Evolutionary conservation across 2,797 vertebrate genomes (phyloP), one percentile per base, ranked within the genome.

Genomic region (Moxostoma hubbsi): DNA sequence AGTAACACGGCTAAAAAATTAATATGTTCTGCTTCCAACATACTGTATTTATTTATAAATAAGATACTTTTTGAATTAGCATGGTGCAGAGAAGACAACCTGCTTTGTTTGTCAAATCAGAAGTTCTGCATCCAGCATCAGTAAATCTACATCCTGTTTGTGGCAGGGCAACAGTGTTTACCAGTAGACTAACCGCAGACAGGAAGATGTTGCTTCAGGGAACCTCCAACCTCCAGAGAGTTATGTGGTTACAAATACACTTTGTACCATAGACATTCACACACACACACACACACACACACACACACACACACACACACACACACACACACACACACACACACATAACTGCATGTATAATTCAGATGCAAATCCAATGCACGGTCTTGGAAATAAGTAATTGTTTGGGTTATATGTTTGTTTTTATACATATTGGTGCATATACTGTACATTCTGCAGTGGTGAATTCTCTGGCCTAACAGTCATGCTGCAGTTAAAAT

Each of bases 101-200:
- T 64, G 13, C 13, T 62, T 69, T 7, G 5, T 24, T 54, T 51
- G 57, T 18, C 58, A 18, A 43, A 55, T 57, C 36, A 66, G 51
- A 47, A 12, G 59, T 66, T 80, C 36, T 53, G 18, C 36, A 58
- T 75, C 46, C 49, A 71, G 45, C 46, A 47, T 54, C 55, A 73
- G 49, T 57, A 18, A 68, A 73, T 73, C 55, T 80, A 62, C 68
- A 67, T 80, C 73, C 82, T 83, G 76, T 80, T 80, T 72, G 55
- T 62, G 73, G 55, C 62, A 49, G 69, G 51, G 62, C 53, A 46
- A 58, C 16, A 66, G 50, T 71, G 81, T 69, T 82, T 71, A 76
- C 45, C 13, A 75, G 68, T 15, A 47, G 64, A 58, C 65, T 57
- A 68, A 81, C 64, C 66, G 45, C 67, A 81, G 80, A 77, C 74